These are phyloP conservation scores for Catharus minimus DNA, from an alignment of 2,113 vertebrate species.

Conservation along the genomic window DNA sequence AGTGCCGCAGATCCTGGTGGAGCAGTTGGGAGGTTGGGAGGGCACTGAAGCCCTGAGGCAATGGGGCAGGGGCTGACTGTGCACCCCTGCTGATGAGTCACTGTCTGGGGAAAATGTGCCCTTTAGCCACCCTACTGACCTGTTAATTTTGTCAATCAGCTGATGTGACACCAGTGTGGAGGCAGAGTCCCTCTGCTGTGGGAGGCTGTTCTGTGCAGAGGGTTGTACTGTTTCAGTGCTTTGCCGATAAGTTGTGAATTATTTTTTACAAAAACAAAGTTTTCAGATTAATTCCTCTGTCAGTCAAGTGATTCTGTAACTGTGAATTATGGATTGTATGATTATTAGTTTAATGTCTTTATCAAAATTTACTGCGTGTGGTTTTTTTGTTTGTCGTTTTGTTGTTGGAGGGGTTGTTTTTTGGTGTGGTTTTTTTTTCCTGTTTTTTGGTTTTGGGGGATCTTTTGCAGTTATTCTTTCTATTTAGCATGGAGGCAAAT, in stretches of 20 bases:
- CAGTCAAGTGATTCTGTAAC: not conserved
- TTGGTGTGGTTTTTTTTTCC: no score
- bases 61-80: rapidly evolving
- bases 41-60: not conserved
- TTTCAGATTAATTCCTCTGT: not conserved
- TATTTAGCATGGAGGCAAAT: not conserved
- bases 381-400: not conserved
- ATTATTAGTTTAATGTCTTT: not conserved
- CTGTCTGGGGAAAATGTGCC: not conserved
- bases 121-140: not conserved
- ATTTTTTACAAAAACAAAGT: not conserved
- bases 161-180: rapidly evolving
- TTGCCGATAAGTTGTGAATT: not conserved
- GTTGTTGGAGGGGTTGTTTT: not conserved
- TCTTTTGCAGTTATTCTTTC: not conserved
- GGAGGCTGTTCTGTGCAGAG: not conserved
- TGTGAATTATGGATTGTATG: not conserved
- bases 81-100: not conserved
- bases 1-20: not conserved
- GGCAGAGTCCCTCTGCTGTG: not conserved
- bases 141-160: rapidly evolving
- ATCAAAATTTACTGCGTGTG: not conserved
- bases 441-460: no score
- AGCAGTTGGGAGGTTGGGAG: not conserved
- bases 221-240: not conserved